Evolutionary conservation across 1,140 invertebrate species (phyloP).

Genomic region (Trichonephila inaurata): DNA sequence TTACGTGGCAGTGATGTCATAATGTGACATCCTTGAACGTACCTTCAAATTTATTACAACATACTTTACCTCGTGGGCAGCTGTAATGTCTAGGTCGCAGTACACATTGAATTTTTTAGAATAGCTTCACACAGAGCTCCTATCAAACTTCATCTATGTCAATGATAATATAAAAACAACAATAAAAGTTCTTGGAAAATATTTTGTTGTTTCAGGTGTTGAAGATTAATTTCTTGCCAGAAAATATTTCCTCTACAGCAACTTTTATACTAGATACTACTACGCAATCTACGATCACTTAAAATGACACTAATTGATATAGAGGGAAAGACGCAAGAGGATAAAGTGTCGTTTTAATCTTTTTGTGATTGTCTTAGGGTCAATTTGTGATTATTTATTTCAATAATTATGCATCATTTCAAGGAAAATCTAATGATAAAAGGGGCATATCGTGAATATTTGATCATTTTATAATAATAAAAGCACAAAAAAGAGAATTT

Average conservation of each 20-base stretch:
- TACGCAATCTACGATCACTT: neutral
- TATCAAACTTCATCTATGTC: neutral
- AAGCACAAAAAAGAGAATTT: too few species aligned
- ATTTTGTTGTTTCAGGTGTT: neutral
- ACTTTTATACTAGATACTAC: neutral
- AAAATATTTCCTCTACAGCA: neutral
- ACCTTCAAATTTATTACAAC: neutral
- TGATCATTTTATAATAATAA: too few species aligned
- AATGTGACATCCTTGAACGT: neutral
- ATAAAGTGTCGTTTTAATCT: neutral
- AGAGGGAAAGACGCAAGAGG: neutral
- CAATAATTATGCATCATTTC: too few species aligned
- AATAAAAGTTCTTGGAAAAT: neutral
- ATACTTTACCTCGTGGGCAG: neutral
- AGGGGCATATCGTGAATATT: too few species aligned
- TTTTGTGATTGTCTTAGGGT: neutral
- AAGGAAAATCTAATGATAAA: too few species aligned
- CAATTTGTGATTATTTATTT: too few species aligned
- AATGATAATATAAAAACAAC: neutral
- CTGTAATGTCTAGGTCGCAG: neutral
- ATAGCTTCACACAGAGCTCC: neutral
- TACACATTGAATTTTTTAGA: neutral
- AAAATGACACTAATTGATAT: neutral
- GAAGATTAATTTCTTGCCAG: neutral
- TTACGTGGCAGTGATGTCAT: neutral